These are phyloP conservation scores for Gallirallus australis DNA, from an alignment of 2,797 vertebrate species.

Conservation along the genomic window DNA sequence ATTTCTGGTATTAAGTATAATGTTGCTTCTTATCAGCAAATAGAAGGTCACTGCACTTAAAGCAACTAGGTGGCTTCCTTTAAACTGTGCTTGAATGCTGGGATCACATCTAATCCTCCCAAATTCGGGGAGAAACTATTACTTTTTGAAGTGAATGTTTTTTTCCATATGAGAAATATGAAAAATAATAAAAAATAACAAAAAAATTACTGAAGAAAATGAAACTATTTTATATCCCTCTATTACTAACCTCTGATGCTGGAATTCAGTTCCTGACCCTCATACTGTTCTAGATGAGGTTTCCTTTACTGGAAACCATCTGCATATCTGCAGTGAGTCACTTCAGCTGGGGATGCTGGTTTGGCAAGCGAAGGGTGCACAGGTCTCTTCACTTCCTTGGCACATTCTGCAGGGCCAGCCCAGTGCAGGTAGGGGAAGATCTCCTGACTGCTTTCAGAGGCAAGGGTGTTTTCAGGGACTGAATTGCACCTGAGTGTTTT, in stretches of 20 bases:
- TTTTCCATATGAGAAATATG: not conserved
- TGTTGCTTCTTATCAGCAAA: not conserved
- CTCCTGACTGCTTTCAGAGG: not conserved
- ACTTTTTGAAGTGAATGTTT: not conserved
- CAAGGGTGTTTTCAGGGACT: not conserved
- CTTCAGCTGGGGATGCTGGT: not conserved
- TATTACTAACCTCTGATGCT: not conserved
- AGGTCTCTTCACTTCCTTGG: not conserved
- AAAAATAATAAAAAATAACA: not conserved
- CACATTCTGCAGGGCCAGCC: fast-evolving
- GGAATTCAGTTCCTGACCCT: not conserved
- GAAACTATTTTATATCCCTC: not conserved
- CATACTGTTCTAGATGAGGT: not conserved
- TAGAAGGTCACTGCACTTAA: not conserved
- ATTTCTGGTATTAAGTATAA: not conserved
- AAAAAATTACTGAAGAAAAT: not conserved
- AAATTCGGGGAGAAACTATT: not conserved
- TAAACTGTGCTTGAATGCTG: not conserved
- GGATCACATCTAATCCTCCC: not conserved
- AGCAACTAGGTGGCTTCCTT: not conserved
- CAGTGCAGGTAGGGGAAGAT: not conserved
- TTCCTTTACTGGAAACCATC: not conserved
- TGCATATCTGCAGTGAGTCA: not conserved
- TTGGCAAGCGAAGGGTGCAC: fast-evolving
- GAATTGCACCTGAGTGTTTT: not conserved